phyloP scores from a whole-genome alignment of 2,888 invertebrate genomes.

The Frankliniella intonsa region DNA sequence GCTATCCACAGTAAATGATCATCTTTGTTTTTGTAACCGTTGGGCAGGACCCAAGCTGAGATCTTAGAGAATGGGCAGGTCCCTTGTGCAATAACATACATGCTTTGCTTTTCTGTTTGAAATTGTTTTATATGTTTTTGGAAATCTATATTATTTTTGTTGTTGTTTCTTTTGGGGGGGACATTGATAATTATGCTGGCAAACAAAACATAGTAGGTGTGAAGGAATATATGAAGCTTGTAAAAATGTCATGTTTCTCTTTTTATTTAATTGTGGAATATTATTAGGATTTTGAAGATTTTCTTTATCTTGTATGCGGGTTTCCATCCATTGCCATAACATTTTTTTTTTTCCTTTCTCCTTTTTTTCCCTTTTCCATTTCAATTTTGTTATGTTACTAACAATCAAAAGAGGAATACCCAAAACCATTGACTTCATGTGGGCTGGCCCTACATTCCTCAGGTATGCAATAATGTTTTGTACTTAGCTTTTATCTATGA shows the following conservation, averaged over 20 bases:
- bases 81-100: background rate
- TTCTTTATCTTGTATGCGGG: too few species aligned
- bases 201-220: too few species aligned
- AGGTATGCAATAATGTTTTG: constrained; percentile 12
- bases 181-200: too few species aligned
- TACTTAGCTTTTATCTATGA: constrained; percentile 10
- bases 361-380: background rate
- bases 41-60: background rate
- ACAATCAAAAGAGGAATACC: background rate
- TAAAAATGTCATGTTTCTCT: too few species aligned
- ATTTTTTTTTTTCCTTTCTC: background rate
- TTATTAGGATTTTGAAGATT: too few species aligned
- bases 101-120: background rate
- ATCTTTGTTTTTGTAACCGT: background rate
- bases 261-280: too few species aligned
- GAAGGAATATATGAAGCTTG: too few species aligned
- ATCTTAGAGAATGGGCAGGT: background rate
- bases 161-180: too few species aligned
- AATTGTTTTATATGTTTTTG: background rate
- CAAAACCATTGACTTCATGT: background rate
- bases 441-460: background rate
- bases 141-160: too few species aligned
- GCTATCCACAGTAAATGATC: background rate
- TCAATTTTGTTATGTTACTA: background rate
- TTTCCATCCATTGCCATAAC: too few species aligned